Percentiles rank a stretch among this genome's conserved stretches.
These are phyloP conservation scores for Poecilia gillii DNA, from an alignment of 2,797 vertebrate species.

Conservation along the genomic window DNA sequence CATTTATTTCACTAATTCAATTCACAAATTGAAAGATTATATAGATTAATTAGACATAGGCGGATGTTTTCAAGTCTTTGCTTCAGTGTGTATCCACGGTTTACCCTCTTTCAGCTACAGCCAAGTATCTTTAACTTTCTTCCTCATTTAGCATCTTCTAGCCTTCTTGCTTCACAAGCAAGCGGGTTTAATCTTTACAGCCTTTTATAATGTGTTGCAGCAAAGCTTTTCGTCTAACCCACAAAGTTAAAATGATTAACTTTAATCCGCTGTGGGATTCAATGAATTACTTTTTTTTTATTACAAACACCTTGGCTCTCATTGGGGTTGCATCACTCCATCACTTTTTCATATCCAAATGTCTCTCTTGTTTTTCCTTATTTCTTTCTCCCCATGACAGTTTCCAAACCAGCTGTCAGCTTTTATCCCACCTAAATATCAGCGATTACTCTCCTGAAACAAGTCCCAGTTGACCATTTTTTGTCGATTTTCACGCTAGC, in stretches of 20 bases:
- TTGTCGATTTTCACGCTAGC: constrained; percentile 2
- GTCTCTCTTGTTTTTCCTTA: constrained; percentile 15
- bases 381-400: constrained; percentile 9
- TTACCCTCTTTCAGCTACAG: neutral
- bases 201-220: neutral
- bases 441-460: constrained; percentile 37
- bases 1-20: neutral
- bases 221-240: neutral
- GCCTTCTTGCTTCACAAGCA: neutral
- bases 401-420: constrained; percentile 30
- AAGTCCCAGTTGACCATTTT: constrained; percentile 13
- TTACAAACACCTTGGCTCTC: constrained; percentile 15
- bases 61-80: neutral
- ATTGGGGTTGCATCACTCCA: too few relatives aligned
- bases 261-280: neutral
- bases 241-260: neutral
- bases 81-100: neutral
- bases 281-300: constrained; percentile 17
- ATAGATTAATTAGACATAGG: neutral
- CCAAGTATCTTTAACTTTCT: neutral
- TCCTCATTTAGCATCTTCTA: neutral
- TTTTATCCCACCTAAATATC: constrained; percentile 31
- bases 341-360: constrained; percentile 4
- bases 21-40: neutral
- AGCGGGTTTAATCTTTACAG: neutral